Evolutionary conservation across 2,888 invertebrate genomes (phyloP), one percentile per base, ranked within the genome.

Genomic region (Dolichopus griseipennis): DNA sequence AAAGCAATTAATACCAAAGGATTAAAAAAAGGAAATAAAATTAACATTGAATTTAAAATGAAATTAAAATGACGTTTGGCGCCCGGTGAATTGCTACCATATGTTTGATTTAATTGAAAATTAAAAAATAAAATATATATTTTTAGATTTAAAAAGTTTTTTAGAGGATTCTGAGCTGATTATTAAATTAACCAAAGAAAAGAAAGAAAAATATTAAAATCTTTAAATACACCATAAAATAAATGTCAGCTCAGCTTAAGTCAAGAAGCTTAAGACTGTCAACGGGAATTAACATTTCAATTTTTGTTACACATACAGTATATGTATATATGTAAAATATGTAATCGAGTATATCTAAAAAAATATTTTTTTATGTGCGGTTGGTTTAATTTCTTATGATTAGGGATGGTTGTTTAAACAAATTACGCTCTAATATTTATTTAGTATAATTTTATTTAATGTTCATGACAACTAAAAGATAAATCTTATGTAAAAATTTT

Each of bases 31-130:
- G n/a, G 15, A 52, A 52, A 52, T 6, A 52, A 63, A 20, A 63
- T 2, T n/a, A n/a, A n/a, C n/a, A n/a, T n/a, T n/a, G n/a, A n/a
- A n/a, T n/a, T n/a, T n/a, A n/a, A n/a, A n/a, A n/a, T n/a, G n/a
- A n/a, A n/a, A 12, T 67, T 64, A 67, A 52, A 65, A 63, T 64
- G 69, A 69, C 69, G 67, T 69, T 69, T 67, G 69, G 69, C 69
- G 69, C 67, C 67, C 67, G 66, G 41, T 69, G 20, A 33, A 18
- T 18, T 52, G 18, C 18, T 15, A 52, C 52, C 52, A 52, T 52
- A 52, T 52, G 52, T 52, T 52, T 52, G 15, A 15, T 27, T 4
- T 27, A 27, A 27, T 27, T 27, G 27, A 27, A 27, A n/a, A 52
- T 12, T 18, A 52, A 52, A 52, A 18, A 18, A 1, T 3, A 52